phyloP scores from a whole-genome alignment of 2,888 invertebrate species.

The Nasonia oneida region DNA sequence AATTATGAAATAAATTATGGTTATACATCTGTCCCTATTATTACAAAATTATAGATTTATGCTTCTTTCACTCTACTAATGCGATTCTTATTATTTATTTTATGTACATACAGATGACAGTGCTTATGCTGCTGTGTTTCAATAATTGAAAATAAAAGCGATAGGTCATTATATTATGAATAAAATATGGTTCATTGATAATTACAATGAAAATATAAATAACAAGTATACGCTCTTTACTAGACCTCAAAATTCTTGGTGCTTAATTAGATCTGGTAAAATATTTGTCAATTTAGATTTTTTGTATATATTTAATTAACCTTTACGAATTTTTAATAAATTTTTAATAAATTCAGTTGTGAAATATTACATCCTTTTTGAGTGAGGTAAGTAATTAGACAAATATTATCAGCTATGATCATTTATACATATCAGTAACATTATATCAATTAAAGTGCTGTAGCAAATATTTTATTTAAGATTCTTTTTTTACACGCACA shows the following conservation, averaged over 20 bases:
- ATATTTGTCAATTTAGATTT: too few species aligned
- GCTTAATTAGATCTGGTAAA: too few species aligned
- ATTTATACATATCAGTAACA: too few species aligned
- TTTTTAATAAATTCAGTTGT: too few species aligned
- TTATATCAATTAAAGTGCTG: too few species aligned
- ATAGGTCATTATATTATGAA: neutral
- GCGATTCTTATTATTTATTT: neutral
- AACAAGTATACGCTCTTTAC: neutral
- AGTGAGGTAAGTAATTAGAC: too few species aligned
- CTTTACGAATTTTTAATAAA: too few species aligned
- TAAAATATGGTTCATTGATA: neutral
- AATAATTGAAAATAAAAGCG: neutral
- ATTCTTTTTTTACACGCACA: too few species aligned
- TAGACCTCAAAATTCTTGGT: neutral
- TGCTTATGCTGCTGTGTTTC: neutral
- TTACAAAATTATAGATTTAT: neutral
- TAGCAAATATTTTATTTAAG: too few species aligned
- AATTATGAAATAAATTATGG: slow-evolving; percentile 6
- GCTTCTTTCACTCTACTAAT: neutral
- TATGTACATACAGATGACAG: neutral
- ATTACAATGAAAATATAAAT: neutral
- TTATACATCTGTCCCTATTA: slow-evolving; percentile 40
- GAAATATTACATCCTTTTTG: too few species aligned
- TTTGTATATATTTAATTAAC: too few species aligned
- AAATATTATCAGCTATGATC: too few species aligned